These are phyloP conservation scores for Cylas formicarius DNA, from an alignment of 1,140 invertebrate genomes.

Conservation along the genomic window DNA sequence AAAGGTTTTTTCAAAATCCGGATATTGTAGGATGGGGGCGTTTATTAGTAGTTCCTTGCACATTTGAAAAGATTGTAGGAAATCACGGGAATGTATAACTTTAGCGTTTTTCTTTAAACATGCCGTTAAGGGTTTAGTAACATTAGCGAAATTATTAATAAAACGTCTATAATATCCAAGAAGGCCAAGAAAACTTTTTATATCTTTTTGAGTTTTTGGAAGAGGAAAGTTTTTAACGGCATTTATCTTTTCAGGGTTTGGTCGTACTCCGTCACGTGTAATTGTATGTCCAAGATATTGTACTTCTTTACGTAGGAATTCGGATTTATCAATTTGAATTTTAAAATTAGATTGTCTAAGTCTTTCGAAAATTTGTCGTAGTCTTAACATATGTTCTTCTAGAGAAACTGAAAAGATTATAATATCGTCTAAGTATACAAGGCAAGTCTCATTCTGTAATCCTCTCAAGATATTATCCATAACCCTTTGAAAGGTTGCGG, in stretches of 20 bases:
- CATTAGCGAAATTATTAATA: slow-evolving; percentile 15
- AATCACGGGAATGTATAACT: not conserved
- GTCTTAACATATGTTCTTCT: slow-evolving; percentile 13
- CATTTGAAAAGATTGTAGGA: not conserved
- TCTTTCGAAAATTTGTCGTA: slow-evolving; percentile 8
- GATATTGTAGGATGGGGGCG: slow-evolving; percentile 34
- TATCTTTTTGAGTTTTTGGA: slow-evolving; percentile 14
- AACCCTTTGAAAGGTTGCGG: slow-evolving; percentile 6
- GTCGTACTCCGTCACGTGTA: slow-evolving; percentile 9
- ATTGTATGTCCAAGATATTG: slow-evolving; percentile 13
- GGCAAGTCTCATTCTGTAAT: slow-evolving; percentile 9
- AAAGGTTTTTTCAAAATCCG: slow-evolving; percentile 37
- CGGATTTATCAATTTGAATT: slow-evolving; percentile 21
- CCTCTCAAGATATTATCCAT: slow-evolving; percentile 11
- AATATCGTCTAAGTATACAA: slow-evolving; percentile 14
- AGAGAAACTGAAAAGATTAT: slow-evolving; percentile 13
- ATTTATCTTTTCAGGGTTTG: slow-evolving; percentile 12
- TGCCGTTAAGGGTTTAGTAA: slow-evolving; percentile 12
- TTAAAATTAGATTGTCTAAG: slow-evolving; percentile 17
- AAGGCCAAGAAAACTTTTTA: slow-evolving; percentile 12
- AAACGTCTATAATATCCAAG: slow-evolving; percentile 10
- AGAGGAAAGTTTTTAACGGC: slow-evolving; percentile 15
- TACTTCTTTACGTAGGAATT: slow-evolving; percentile 10
- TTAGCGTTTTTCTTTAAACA: slow-evolving; percentile 11
- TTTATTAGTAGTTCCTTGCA: slow-evolving; percentile 7